Evolutionary conservation across 2,113 vertebrate species (phyloP).

Genomic region (Dipodomys spectabilis): DNA sequence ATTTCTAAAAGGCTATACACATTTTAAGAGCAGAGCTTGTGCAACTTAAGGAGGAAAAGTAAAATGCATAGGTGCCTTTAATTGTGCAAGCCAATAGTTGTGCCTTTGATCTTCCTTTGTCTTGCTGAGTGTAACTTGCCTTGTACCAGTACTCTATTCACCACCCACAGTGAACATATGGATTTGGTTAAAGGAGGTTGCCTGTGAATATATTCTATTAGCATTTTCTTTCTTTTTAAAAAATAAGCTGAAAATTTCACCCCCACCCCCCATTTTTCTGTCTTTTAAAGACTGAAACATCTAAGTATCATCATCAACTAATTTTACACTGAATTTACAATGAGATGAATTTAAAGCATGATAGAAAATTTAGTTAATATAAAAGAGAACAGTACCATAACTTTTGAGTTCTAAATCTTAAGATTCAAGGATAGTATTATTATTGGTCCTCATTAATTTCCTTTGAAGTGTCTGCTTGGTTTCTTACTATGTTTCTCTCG

Average conservation of each 20-base stretch:
- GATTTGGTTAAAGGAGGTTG: conserved; percentile 38
- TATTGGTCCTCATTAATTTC: conserved; percentile 4
- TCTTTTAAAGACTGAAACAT: conserved; percentile 3
- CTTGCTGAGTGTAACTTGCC: neutral
- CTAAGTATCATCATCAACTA: neutral
- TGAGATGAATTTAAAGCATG: conserved; percentile 27
- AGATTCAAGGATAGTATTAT: neutral
- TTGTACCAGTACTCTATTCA: neutral
- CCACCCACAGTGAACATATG: neutral
- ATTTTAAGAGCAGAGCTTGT: conserved; percentile 30
- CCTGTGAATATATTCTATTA: neutral
- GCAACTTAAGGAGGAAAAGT: conserved; percentile 8
- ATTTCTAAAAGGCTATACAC: conserved; percentile 42
- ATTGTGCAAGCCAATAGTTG: neutral
- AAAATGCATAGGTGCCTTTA: conserved; percentile 15
- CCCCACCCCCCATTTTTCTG: neutral
- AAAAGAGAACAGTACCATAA: neutral
- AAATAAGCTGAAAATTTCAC: neutral
- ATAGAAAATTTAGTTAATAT: conserved; percentile 28
- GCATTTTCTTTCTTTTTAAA: neutral
- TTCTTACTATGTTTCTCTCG: neutral
- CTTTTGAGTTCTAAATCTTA: conserved; percentile 26
- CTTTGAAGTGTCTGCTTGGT: neutral
- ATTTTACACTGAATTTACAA: conserved; percentile 45
- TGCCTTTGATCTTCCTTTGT: conserved; percentile 54